Evolutionary conservation across 2,113 vertebrate genomes (phyloP).

Genomic region (Serinus canaria): DNA sequence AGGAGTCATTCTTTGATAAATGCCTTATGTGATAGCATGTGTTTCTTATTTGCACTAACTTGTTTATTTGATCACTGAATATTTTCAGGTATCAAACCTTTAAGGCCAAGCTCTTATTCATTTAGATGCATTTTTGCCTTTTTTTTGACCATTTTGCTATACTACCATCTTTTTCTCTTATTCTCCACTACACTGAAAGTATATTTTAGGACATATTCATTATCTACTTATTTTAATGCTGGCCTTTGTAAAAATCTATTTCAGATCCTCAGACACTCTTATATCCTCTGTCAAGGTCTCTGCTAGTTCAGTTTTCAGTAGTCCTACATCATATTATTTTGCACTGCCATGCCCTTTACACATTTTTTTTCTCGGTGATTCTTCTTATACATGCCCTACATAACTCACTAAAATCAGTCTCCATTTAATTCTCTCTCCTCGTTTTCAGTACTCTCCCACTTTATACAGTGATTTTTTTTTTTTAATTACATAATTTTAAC

Average conservation of each 20-base stretch:
- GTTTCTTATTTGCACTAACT: not conserved
- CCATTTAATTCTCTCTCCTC: not conserved
- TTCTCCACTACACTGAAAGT: not conserved
- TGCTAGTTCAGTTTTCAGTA: not conserved
- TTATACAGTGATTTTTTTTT: not conserved
- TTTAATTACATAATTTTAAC: not conserved
- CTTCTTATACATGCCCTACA: not conserved
- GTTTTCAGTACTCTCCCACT: not conserved
- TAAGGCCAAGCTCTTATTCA: not conserved
- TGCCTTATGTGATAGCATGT: not conserved
- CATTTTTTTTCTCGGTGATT: slow-evolving; percentile 4
- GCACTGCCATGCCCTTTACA: not conserved
- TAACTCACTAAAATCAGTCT: not conserved
- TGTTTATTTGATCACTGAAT: not conserved
- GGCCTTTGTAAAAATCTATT: not conserved
- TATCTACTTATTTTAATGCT: slow-evolving; percentile 12
- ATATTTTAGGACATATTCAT: not conserved
- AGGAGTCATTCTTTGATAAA: not conserved
- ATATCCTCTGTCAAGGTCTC: slow-evolving; percentile 17
- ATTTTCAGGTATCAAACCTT: not conserved
- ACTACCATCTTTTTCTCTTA: not conserved
- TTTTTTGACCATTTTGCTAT: not conserved
- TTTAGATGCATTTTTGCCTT: not conserved
- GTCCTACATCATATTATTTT: not conserved
- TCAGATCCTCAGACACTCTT: slow-evolving; percentile 4